Conservation (phyloP, 2,797 vertebrate species). For the Melanotaenia maccullochi region DNA sequence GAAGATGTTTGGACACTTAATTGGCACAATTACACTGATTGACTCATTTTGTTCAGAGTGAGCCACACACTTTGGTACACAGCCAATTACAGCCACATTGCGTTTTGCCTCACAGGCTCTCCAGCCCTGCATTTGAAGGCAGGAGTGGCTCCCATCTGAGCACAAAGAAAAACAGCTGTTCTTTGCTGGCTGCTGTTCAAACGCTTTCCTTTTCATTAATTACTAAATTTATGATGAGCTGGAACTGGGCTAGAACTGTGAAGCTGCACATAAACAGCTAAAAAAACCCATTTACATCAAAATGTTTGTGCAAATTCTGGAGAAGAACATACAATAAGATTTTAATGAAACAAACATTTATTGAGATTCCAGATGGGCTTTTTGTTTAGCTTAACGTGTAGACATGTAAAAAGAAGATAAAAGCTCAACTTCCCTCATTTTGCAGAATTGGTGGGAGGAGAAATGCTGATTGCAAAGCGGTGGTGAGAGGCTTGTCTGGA, state of each 20-base stretch:
- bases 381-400: conserved; percentile 31
- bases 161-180: conserved; percentile 70
- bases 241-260: conserved; percentile 54
- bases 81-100: conserved; percentile 56
- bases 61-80: conserved; percentile 53
- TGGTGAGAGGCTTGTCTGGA: conserved; percentile 56
- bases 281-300: conserved; percentile 42
- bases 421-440: conserved; percentile 41
- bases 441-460: conserved; percentile 24
- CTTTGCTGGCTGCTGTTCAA: conserved; percentile 62
- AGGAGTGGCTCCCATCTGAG: conserved; percentile 53
- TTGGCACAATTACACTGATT: conserved; percentile 71
- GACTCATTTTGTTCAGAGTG: conserved; percentile 62
- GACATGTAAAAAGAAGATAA: conserved; percentile 28
- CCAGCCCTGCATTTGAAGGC: conserved; percentile 28
- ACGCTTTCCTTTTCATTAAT: conserved; percentile 61
- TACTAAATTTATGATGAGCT: conserved; percentile 62
- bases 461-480: conserved; percentile 46
- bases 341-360: conserved; percentile 12
- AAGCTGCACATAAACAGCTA: conserved; percentile 34
- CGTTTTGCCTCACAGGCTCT: conserved; percentile 36
- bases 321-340: conserved; percentile 21
- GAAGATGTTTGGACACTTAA: conserved; percentile 74
- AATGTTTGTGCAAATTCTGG: conserved; percentile 20
- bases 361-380: conserved; percentile 7